Conservation (phyloP, 2,113 vertebrate species). For the Maylandia zebra region DNA sequence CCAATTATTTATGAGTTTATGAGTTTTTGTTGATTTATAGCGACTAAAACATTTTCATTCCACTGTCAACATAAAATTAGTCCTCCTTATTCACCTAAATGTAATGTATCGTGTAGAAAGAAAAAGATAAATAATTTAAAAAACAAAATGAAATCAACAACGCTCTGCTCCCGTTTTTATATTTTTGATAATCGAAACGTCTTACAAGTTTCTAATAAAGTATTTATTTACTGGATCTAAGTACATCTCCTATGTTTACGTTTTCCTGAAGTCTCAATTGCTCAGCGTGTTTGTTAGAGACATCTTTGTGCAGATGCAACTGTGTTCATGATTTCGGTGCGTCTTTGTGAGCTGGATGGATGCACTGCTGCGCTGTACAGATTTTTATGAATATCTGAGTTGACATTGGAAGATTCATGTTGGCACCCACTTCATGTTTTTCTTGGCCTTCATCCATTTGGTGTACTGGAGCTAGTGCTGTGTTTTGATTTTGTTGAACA, state of each 20-base stretch:
- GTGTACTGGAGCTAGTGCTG: background rate
- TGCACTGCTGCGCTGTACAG: background rate
- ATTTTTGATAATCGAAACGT: background rate
- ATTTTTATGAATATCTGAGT: background rate
- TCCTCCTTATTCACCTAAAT: background rate
- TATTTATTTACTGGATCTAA: background rate
- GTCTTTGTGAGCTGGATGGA: background rate
- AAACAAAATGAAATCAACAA: background rate
- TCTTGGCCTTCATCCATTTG: background rate
- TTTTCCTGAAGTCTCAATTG: background rate
- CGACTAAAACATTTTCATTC: background rate
- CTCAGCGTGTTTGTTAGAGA: background rate
- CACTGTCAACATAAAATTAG: background rate
- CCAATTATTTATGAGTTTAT: background rate
- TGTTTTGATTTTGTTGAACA: background rate
- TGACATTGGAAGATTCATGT: background rate
- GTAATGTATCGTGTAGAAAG: background rate
- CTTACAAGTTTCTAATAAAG: background rate
- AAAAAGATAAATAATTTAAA: background rate
- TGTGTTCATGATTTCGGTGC: background rate
- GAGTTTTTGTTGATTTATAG: background rate
- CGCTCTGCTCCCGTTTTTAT: background rate
- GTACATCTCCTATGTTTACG: accelerated
- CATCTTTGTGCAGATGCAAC: background rate
- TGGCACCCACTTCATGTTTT: background rate